A percentile compares a stretch with the other conserved stretches of the same genome.
phyloP scores from a whole-genome alignment of 2,888 invertebrate species.

The Reticulitermes lucifugus region DNA sequence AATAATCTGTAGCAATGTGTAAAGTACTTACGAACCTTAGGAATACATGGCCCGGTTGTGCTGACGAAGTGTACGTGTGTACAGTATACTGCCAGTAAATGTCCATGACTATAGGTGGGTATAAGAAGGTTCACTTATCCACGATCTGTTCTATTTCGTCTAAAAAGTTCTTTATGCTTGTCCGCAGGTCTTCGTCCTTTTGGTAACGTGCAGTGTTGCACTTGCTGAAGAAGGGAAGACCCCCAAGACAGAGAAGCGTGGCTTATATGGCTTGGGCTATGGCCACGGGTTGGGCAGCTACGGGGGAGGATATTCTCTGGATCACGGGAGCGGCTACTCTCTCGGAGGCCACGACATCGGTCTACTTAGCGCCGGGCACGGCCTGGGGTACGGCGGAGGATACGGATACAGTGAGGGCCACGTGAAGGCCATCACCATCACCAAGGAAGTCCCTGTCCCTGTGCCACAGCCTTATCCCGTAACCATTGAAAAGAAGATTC shows the following conservation, averaged over 20 bases:
- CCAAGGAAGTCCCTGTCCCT: slow-evolving; percentile 50
- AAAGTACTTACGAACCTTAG: too few species aligned
- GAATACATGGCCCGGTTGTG: too few species aligned
- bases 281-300: slow-evolving; percentile 5
- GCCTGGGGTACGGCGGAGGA: slow-evolving; percentile 10
- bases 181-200: neutral
- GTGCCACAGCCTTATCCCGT: slow-evolving; percentile 62
- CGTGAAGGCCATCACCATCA: slow-evolving; percentile 49
- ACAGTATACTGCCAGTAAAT: too few species aligned
- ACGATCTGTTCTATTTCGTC: neutral
- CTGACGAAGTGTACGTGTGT: too few species aligned
- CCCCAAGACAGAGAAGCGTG: slow-evolving; percentile 24
- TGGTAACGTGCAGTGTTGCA: neutral
- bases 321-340: neutral
- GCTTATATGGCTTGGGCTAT: slow-evolving; percentile 1
- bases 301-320: neutral
- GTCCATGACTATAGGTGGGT: too few species aligned
- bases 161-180: neutral
- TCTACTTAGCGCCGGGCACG: slow-evolving; percentile 28
- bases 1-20: too few species aligned
- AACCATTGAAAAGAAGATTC: slow-evolving; percentile 59
- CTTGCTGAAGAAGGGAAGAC: neutral
- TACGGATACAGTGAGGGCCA: slow-evolving; percentile 42
- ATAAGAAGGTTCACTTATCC: too few species aligned
- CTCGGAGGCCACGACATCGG: slow-evolving; percentile 5